phyloP scores from a whole-genome alignment of 2,888 invertebrate genomes.

The Antitype chi region DNA sequence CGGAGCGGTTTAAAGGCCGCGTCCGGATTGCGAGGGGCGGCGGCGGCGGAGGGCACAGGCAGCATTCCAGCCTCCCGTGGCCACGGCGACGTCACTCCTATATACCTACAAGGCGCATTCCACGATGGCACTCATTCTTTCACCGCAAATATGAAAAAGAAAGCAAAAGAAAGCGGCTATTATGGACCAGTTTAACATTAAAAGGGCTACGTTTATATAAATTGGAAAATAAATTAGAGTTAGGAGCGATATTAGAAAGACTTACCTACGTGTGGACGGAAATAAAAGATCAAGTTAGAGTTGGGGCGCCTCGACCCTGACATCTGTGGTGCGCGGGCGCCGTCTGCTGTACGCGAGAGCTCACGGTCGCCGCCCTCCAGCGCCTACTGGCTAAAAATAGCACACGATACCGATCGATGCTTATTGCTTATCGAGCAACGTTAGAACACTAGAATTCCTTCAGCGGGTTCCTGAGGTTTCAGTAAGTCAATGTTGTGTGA shows the following conservation, averaged over 20 bases:
- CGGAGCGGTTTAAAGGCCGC: constrained; percentile 90
- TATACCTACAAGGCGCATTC: constrained; percentile 79
- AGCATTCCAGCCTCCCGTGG: constrained; percentile 87
- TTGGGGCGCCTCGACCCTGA: constrained; percentile 78
- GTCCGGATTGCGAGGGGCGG: constrained; percentile 89
- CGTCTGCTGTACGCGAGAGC: constrained; percentile 75
- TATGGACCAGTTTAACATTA: constrained; percentile 64
- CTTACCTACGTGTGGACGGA: constrained; percentile 46
- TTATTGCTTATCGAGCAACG: constrained; percentile 71
- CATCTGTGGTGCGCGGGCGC: constrained; percentile 80
- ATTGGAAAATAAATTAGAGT: constrained; percentile 17
- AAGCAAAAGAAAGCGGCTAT: constrained; percentile 73
- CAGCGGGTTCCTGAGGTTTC: constrained; percentile 44
- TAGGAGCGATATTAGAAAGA: constrained; percentile 19
- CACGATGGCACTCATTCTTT: constrained; percentile 74
- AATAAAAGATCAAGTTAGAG: constrained; percentile 66
- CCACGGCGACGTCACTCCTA: constrained; percentile 82
- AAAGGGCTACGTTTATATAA: constrained; percentile 47
- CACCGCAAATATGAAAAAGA: constrained; percentile 73
- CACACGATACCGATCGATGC: constrained; percentile 77
- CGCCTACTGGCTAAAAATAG: constrained; percentile 85
- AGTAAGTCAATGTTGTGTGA: constrained; percentile 22
- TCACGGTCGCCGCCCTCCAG: constrained; percentile 86
- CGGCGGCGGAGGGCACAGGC: constrained; percentile 81
- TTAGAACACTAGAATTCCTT: constrained; percentile 65